These are phyloP conservation scores for Myrmophylax atrothorax DNA, from an alignment of 2,113 vertebrate species.

Conservation along the genomic window DNA sequence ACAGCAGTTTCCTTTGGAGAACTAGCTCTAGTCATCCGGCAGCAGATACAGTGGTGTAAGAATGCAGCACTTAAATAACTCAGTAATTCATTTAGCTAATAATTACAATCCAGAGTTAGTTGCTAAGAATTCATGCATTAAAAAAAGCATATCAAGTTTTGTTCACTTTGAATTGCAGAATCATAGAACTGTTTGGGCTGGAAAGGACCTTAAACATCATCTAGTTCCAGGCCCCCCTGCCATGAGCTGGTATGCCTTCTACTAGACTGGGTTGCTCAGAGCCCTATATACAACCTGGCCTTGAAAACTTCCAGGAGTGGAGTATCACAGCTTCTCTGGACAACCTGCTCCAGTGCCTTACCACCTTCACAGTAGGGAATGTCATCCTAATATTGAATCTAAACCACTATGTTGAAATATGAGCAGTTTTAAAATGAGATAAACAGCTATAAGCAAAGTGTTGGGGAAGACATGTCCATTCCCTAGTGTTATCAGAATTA, in stretches of 20 bases:
- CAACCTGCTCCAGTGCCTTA: background rate
- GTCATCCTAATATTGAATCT: background rate
- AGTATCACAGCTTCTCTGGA: background rate
- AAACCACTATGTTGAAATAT: background rate
- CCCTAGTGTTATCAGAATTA: background rate
- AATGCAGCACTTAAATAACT: background rate
- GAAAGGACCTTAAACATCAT: background rate
- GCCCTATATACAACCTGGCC: rapidly evolving
- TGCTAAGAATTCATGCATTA: background rate
- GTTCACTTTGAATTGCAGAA: background rate
- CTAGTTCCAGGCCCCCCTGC: background rate
- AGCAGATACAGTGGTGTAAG: background rate
- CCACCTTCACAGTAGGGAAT: background rate
- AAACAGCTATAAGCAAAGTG: background rate
- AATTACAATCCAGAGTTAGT: background rate
- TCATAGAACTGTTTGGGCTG: background rate
- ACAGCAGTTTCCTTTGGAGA: background rate
- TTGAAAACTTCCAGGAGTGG: background rate
- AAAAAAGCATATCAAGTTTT: background rate
- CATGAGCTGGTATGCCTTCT: no score
- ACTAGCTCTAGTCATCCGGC: background rate
- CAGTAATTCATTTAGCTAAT: background rate
- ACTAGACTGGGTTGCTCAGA: background rate
- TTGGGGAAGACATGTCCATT: background rate
- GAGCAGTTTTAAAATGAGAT: background rate